Conservation (phyloP, 2,888 invertebrate species). For the Drosophila lacicola region DNA sequence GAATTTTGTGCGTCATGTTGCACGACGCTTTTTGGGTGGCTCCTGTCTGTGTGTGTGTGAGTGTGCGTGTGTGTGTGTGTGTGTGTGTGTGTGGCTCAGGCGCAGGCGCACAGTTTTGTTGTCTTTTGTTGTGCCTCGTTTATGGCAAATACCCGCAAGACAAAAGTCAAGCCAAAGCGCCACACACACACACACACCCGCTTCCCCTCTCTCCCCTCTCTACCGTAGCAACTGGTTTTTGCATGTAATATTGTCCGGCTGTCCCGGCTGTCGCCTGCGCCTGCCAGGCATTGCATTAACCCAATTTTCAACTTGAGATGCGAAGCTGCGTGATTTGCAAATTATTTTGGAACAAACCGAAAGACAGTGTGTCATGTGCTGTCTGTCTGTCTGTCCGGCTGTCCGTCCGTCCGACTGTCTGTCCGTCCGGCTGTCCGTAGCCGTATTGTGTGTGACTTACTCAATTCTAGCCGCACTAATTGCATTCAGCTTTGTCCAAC, state of each 20-base stretch:
- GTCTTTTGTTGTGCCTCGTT: constrained; percentile 68
- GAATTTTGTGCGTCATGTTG: constrained; percentile 78
- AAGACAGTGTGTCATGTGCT: constrained; percentile 47
- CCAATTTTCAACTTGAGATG: constrained; percentile 79
- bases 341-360: constrained; percentile 53
- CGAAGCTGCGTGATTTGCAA: constrained; percentile 81
- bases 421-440: constrained; percentile 9
- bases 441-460: constrained; percentile 47
- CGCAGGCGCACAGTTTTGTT: constrained; percentile 69
- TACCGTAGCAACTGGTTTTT: constrained; percentile 57
- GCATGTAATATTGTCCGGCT: constrained; percentile 67
- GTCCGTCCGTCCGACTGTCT: constrained; percentile 11
- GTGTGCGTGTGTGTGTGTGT: constrained; percentile 50
- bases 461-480: constrained; percentile 54
- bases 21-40: constrained; percentile 39
- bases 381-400: constrained; percentile 6
- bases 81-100: constrained; percentile 55
- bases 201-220: neutral
- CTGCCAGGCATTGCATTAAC: constrained; percentile 75
- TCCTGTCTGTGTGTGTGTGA: constrained; percentile 59
- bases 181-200: neutral
- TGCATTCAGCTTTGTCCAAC: constrained; percentile 45
- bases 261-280: constrained; percentile 30
- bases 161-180: constrained; percentile 51
- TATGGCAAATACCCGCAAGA: constrained; percentile 43